A percentile compares a stretch with the other conserved stretches of the same genome.
phyloP scores from a whole-genome alignment of 2,888 invertebrate species.

The Erynnis tages region DNA sequence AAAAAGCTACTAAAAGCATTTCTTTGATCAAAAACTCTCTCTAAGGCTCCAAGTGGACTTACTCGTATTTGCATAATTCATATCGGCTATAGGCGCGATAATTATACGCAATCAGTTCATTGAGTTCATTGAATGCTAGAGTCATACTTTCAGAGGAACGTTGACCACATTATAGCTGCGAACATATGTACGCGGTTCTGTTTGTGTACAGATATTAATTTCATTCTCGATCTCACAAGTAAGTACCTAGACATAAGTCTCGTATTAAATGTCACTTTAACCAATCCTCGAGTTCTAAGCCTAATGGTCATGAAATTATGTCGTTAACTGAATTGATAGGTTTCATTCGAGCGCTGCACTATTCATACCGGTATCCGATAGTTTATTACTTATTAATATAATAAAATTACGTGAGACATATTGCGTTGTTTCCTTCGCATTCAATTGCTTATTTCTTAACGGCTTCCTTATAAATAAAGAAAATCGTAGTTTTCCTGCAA shows the following conservation, averaged over 20 bases:
- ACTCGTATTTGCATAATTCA: no score
- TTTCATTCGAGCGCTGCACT: background rate
- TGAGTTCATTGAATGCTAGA: background rate
- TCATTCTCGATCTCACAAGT: conserved; percentile 12
- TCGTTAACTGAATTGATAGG: background rate
- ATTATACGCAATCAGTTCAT: conserved; percentile 5
- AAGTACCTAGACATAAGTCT: conserved; percentile 1
- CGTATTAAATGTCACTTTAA: conserved; percentile 14
- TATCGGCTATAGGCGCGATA: background rate
- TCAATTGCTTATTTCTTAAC: background rate
- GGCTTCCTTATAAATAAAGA: conserved; percentile 17
- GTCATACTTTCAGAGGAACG: background rate
- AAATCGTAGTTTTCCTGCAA: conserved; percentile 24
- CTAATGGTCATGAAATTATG: conserved; percentile 11
- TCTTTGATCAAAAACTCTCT: no score
- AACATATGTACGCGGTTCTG: conserved; percentile 5
- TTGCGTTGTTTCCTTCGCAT: background rate
- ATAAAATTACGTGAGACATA: background rate
- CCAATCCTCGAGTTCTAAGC: conserved; percentile 4
- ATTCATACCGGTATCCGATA: background rate
- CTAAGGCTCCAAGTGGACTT: no score
- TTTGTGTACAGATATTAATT: conserved; percentile 17
- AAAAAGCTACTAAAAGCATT: no score
- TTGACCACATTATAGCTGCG: conserved; percentile 6
- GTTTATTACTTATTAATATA: background rate